A percentile compares a stretch with the other conserved stretches of the same genome.
Evolutionary conservation across 1,140 invertebrate species (phyloP).

Genomic region (Sycophaga agraensis): DNA sequence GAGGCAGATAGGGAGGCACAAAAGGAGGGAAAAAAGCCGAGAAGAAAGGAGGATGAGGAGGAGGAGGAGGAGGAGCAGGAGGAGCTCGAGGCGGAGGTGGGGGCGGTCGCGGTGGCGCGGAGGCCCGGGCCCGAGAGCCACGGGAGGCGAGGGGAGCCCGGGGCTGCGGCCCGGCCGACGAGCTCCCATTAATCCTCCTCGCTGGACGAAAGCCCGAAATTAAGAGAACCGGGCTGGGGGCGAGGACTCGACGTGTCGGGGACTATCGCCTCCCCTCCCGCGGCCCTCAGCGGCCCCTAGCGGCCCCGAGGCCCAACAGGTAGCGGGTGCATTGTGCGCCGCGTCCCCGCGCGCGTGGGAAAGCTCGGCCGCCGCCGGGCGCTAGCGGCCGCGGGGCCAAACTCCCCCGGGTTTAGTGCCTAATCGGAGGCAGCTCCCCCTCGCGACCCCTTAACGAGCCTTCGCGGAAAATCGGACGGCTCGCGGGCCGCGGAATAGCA

Average conservation of each 20-base stretch:
- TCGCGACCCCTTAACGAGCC: background rate
- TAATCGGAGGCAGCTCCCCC: background rate
- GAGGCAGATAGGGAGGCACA: slow-evolving; percentile 11
- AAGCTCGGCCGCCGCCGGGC: no score
- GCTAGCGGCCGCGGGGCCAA: no score
- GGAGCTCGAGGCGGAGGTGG: slow-evolving; percentile 4
- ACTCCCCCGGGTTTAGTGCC: background rate
- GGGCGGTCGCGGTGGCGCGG: no score
- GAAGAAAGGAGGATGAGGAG: background rate
- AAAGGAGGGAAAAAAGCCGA: slow-evolving; percentile 5
- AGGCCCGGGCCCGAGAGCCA: no score
- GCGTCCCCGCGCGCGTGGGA: background rate
- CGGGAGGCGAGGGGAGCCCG: no score
- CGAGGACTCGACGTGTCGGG: slow-evolving; percentile 17
- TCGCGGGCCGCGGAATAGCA: no score
- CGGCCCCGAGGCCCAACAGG: background rate
- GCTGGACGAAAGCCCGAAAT: slow-evolving; percentile 37
- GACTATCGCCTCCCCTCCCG: background rate
- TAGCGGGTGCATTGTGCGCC: slow-evolving; percentile 11
- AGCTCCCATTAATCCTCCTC: slow-evolving; percentile 35
- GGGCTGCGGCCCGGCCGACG: no score
- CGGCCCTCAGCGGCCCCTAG: background rate
- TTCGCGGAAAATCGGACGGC: background rate
- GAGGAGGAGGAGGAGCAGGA: background rate
- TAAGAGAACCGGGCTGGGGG: slow-evolving; percentile 43